Conservation (phyloP, 2,888 invertebrate genomes). For the Campoletis raptor region DNA sequence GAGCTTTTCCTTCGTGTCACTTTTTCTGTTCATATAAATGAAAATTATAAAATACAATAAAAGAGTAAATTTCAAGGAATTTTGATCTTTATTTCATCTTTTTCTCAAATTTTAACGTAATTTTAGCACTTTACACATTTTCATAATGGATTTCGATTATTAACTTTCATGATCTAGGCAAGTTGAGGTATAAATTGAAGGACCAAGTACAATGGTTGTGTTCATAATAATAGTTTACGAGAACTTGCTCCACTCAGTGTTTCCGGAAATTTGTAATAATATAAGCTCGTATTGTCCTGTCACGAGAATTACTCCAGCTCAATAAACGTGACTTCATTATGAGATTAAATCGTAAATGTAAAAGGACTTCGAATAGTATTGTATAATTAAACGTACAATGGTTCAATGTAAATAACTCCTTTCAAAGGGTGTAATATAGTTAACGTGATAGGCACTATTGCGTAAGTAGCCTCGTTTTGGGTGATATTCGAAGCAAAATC, state of each 20-base stretch:
- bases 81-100: no score
- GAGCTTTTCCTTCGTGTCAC: no score
- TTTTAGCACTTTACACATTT: neutral
- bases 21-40: no score
- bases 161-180: neutral
- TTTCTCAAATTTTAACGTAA: no score
- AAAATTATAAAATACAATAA: no score
- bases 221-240: constrained; percentile 28
- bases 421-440: constrained; percentile 52
- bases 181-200: neutral
- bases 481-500: neutral
- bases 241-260: constrained; percentile 15
- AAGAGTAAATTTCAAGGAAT: no score
- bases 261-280: constrained; percentile 41
- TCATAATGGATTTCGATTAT: neutral
- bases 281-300: constrained; percentile 35
- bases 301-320: constrained; percentile 44
- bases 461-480: no score
- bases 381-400: constrained; percentile 13
- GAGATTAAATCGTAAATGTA: constrained; percentile 38
- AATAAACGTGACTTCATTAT: constrained; percentile 40
- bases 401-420: constrained; percentile 45
- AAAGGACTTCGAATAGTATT: constrained; percentile 18
- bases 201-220: neutral
- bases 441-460: constrained; percentile 24